Conservation (phyloP, 2,113 vertebrate species). For the Montifringilla adamsi region DNA sequence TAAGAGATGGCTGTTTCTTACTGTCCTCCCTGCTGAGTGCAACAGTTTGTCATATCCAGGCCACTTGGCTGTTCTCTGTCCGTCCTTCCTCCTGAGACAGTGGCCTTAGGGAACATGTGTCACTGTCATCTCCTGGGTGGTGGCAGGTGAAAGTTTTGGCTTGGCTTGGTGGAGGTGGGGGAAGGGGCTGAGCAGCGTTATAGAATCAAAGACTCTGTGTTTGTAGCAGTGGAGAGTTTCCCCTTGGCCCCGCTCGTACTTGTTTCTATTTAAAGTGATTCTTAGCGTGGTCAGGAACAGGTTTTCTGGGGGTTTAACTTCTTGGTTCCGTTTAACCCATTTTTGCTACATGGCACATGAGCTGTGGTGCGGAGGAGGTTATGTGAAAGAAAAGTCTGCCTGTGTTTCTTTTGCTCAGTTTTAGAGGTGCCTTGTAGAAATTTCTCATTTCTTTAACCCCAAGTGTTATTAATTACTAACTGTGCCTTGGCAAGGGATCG, state of each 20-base stretch:
- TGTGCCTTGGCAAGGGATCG: background rate
- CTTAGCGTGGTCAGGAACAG: background rate
- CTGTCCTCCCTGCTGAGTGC: background rate
- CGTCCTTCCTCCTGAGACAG: background rate
- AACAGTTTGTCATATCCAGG: background rate
- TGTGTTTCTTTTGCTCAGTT: background rate
- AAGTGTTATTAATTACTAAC: background rate
- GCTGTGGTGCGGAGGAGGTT: fast-evolving
- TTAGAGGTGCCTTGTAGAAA: background rate
- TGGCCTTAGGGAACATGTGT: background rate
- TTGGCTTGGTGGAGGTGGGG: background rate
- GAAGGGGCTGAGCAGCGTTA: background rate
- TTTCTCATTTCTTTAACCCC: background rate
- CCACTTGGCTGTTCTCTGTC: background rate
- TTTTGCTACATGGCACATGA: background rate
- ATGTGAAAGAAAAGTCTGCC: background rate
- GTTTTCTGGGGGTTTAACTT: background rate
- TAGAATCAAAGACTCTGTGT: background rate
- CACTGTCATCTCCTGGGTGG: background rate
- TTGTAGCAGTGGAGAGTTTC: background rate
- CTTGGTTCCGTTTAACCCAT: background rate
- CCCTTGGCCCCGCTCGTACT: background rate
- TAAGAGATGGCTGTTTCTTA: slow-evolving; percentile 39
- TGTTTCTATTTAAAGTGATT: background rate
- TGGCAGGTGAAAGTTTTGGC: background rate